These are phyloP conservation scores for Callionymus lyra DNA, from an alignment of 2,113 vertebrate genomes.

Conservation along the genomic window DNA sequence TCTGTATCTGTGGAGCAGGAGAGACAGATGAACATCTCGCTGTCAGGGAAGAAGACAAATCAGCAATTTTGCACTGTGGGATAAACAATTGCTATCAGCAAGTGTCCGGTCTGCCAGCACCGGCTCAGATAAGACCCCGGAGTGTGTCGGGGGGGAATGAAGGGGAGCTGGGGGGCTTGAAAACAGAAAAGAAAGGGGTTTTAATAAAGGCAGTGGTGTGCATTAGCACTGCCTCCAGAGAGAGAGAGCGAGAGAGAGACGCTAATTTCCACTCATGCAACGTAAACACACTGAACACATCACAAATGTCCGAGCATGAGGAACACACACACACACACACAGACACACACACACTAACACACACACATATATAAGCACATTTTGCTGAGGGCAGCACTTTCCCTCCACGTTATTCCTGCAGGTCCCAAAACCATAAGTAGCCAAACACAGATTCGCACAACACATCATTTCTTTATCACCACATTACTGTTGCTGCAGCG, in stretches of 20 bases:
- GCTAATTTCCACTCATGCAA: constrained; percentile 35
- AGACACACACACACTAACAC: constrained; percentile 8
- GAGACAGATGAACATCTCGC: constrained; percentile 48
- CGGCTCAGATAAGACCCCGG: constrained; percentile 56
- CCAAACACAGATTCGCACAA: constrained; percentile 46
- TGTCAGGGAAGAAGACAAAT: constrained; percentile 63
- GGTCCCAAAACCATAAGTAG: constrained; percentile 54
- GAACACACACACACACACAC: constrained; percentile 4
- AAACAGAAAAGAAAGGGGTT: constrained; percentile 26
- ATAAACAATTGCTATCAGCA: constrained; percentile 67
- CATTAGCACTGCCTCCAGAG: constrained; percentile 33
- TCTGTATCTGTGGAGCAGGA: constrained; percentile 75
- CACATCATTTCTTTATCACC: constrained; percentile 62
- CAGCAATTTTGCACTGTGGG: constrained; percentile 61
- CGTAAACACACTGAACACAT: constrained; percentile 25
- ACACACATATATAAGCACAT: constrained; percentile 23
- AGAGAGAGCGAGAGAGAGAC: constrained; percentile 31
- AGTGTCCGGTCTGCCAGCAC: constrained; percentile 59
- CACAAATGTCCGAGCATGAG: constrained; percentile 8
- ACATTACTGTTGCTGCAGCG: constrained; percentile 33
- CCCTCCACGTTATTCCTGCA: constrained; percentile 47
- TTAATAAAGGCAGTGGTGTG: constrained; percentile 56
- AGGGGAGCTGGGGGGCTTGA: constrained; percentile 14
- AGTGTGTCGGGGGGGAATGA: constrained; percentile 8
- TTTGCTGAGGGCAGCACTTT: constrained; percentile 50